These are phyloP conservation scores for Microcebus ravelobensis DNA, from an alignment of 2,113 vertebrate species.

Conservation along the genomic window DNA sequence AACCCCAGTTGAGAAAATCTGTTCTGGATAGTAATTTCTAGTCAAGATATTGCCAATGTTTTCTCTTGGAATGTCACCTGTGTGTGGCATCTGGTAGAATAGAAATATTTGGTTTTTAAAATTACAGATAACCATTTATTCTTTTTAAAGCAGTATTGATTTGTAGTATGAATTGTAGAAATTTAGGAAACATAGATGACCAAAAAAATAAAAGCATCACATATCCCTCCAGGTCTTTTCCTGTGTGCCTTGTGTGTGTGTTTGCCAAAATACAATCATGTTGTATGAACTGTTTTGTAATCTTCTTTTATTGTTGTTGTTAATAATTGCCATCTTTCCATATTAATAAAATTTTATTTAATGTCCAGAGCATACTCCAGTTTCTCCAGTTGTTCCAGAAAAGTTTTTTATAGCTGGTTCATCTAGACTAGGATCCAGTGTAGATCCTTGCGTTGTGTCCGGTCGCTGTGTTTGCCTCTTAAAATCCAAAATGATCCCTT, in stretches of 20 bases:
- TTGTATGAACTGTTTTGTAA: slow-evolving; percentile 48
- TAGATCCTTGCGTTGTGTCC: not conserved
- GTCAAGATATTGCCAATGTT: not conserved
- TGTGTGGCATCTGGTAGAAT: not conserved
- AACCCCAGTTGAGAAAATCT: slow-evolving; percentile 9
- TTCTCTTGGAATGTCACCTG: slow-evolving; percentile 38
- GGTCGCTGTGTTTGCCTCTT: not conserved
- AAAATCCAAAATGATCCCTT: not conserved
- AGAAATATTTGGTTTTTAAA: slow-evolving; percentile 20
- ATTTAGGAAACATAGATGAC: slow-evolving; percentile 40
- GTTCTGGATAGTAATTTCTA: slow-evolving; percentile 15
- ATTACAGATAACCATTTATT: not conserved
- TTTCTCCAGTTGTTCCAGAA: slow-evolving; percentile 54
- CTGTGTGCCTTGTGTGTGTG: not conserved
- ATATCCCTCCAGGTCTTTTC: not conserved
- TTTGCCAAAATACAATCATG: not conserved
- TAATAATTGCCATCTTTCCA: slow-evolving; percentile 43
- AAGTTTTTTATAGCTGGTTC: slow-evolving; percentile 13
- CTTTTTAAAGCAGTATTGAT: slow-evolving; percentile 43
- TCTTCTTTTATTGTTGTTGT: slow-evolving; percentile 17
- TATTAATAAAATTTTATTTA: slow-evolving; percentile 64
- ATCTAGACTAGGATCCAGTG: not conserved
- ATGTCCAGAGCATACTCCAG: not conserved
- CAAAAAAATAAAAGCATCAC: slow-evolving; percentile 38
- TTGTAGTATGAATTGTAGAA: slow-evolving; percentile 8